Evolutionary conservation across 2,888 invertebrate species (phyloP).

Genomic region (Neelides folsomi): DNA sequence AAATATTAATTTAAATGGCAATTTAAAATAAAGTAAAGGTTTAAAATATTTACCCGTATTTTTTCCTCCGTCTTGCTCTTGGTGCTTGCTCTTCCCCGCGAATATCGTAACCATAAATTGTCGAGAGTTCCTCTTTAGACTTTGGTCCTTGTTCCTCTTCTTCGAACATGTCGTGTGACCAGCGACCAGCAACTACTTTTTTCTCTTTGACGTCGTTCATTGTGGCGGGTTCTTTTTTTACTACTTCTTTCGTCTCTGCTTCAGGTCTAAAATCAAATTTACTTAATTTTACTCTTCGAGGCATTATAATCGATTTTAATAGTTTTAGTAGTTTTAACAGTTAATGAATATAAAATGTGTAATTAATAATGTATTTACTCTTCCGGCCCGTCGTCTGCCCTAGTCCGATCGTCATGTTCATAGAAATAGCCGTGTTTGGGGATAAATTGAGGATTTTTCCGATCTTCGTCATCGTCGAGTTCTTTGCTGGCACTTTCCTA

Average conservation of each 20-base stretch:
- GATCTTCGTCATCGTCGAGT: conserved; percentile 84
- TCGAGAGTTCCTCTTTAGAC: conserved; percentile 65
- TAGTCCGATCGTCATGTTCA: conserved; percentile 84
- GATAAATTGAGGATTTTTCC: conserved; percentile 92
- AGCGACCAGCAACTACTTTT: conserved; percentile 49
- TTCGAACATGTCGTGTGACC: conserved; percentile 77
- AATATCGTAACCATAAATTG: conserved; percentile 87
- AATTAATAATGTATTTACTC: too few relatives aligned
- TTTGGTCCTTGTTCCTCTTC: conserved; percentile 72
- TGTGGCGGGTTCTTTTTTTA: conserved; percentile 13
- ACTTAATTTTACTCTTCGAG: too few relatives aligned
- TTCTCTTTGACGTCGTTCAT: conserved; percentile 39
- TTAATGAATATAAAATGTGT: too few relatives aligned
- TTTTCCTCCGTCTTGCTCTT: conserved; percentile 64
- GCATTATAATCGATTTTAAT: too few relatives aligned
- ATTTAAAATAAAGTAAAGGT: too few relatives aligned
- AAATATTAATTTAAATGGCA: not conserved
- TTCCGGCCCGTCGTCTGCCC: conserved; percentile 48
- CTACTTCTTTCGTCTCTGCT: conserved; percentile 12
- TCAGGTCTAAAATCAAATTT: conserved; percentile 13
- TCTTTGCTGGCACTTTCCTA: conserved; percentile 42
- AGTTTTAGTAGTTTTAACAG: too few relatives aligned
- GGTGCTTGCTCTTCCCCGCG: conserved; percentile 83
- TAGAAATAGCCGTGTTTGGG: conserved; percentile 92
- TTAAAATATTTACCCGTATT: conserved; percentile 57